Conservation (phyloP, 2,888 invertebrate species). For the Serrognathus titanus region DNA sequence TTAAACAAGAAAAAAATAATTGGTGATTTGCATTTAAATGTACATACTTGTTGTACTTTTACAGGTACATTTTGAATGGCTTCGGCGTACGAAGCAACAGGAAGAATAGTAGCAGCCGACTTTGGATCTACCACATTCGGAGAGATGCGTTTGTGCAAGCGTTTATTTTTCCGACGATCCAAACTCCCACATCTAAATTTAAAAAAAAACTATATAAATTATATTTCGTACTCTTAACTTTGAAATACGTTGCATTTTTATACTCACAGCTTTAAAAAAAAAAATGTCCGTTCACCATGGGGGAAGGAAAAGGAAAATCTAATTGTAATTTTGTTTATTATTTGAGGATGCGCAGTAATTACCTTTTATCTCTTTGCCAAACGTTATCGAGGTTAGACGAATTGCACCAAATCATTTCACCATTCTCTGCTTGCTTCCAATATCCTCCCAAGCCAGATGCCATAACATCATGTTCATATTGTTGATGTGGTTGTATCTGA, state of each 20-base stretch:
- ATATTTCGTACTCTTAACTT: no score
- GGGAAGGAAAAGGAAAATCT: not conserved
- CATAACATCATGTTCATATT: constrained; percentile 44
- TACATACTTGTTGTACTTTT: constrained; percentile 34
- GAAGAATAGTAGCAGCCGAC: constrained; percentile 40
- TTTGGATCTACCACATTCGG: constrained; percentile 42
- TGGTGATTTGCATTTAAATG: not conserved
- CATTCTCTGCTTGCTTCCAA: constrained; percentile 45
- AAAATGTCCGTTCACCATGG: not conserved
- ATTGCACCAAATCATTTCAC: constrained; percentile 46
- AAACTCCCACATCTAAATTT: constrained; percentile 57
- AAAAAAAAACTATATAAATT: constrained; percentile 1
- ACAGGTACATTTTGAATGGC: constrained; percentile 35
- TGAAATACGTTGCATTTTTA: no score
- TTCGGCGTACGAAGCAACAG: constrained; percentile 36
- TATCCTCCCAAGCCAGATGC: constrained; percentile 44
- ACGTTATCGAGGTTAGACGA: constrained; percentile 34
- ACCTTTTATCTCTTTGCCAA: constrained; percentile 46
- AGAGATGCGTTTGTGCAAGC: constrained; percentile 42
- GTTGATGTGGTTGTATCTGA: constrained; percentile 46
- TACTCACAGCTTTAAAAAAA: no score
- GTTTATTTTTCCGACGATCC: constrained; percentile 55
- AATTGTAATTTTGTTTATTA: not conserved
- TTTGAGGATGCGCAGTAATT: not conserved
- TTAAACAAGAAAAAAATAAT: not conserved